Base-by-base conservation (phyloP, 2,888 invertebrate genomes). In the Erebia ligea region DNA sequence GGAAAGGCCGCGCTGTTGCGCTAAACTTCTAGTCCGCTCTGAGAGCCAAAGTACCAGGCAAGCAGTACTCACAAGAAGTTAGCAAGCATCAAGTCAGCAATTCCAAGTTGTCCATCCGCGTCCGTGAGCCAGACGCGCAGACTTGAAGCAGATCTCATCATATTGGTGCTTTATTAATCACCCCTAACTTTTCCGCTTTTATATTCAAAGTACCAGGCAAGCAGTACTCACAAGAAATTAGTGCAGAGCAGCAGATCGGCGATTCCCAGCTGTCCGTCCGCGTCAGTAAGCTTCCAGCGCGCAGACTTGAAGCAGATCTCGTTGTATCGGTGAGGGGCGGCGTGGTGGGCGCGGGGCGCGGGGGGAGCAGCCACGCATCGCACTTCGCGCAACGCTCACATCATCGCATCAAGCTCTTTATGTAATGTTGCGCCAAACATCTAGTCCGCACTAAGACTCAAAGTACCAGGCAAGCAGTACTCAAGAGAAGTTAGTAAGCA, bases 241-340 rank as follows among this genome's bases (percentile, higher is more conserved):
- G 48, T 48, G n/a, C n/a, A n/a, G 3, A 99, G 95, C 70, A 98
- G 96, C 71, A 99, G 94, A 92, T 99, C 99, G 0, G 99, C 98
- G 76, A 99, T 98, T 72, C 99, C 99, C 68, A 99, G 96, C 89
- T 99, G 99, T 0, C 99, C 99, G 90, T 99, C 99, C 0, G 97
- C 97, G 86, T 99, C 99, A 0, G 99, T 99, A 76, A 99, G 95
- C 54, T 99, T 91, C 99, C 99, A 99, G 82, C 98, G 97, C 5
- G 99, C 99, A 82, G 98, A 98, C 89, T 99, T 99, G 90, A 99
- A 99, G 89, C 98, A 99, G 81, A 99, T 99, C 93, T 99, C 91
- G 86, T 91, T 91, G 87, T 89, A 84, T 50, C 98, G 94, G 40
- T 98, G 97, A 67, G 97, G 96, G 0, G 96, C 95, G 40, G 97